These are phyloP conservation scores for Calliphora vicina DNA, from an alignment of 1,140 invertebrate species.

Conservation along the genomic window DNA sequence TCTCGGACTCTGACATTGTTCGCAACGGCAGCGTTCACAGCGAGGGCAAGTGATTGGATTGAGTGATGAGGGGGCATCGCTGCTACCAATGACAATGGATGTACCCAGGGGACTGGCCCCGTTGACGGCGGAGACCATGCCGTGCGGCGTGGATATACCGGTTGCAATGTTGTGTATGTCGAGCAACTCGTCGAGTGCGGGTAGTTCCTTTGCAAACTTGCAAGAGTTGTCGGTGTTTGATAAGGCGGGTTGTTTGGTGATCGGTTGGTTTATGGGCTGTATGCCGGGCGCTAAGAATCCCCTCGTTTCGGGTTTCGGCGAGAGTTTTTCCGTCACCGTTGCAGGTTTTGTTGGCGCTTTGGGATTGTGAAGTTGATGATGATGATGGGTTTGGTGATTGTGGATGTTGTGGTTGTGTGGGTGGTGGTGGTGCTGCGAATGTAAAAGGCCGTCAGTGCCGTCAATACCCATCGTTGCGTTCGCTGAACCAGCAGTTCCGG, in stretches of 20 bases:
- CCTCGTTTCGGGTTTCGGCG: slow-evolving; percentile 44
- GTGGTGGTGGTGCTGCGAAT: slow-evolving; percentile 50
- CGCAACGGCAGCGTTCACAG: slow-evolving; percentile 87
- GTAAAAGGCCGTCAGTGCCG: slow-evolving; percentile 53
- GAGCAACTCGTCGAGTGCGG: slow-evolving; percentile 54
- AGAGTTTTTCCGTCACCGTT: slow-evolving; percentile 48
- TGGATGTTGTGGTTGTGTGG: not conserved
- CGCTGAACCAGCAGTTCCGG: slow-evolving; percentile 44
- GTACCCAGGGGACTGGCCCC: slow-evolving; percentile 43
- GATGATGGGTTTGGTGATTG: not conserved
- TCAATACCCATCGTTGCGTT: slow-evolving; percentile 39
- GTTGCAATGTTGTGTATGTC: slow-evolving; percentile 43
- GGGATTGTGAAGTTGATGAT: slow-evolving; percentile 41
- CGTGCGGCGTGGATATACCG: slow-evolving; percentile 34
- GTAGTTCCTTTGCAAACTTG: slow-evolving; percentile 67
- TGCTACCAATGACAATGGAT: slow-evolving; percentile 50
- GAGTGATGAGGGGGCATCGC: slow-evolving; percentile 45
- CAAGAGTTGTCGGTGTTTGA: slow-evolving; percentile 44
- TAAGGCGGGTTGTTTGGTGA: slow-evolving; percentile 68
- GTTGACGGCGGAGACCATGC: slow-evolving; percentile 39
- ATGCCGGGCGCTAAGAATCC: slow-evolving; percentile 38
- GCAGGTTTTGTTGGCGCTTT: slow-evolving; percentile 45
- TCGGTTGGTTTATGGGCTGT: slow-evolving; percentile 49
- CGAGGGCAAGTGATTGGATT: slow-evolving; percentile 83
- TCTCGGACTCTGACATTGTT: slow-evolving; percentile 83